phyloP scores from a whole-genome alignment of 2,888 invertebrate species.

The Protodeltote pygarga region DNA sequence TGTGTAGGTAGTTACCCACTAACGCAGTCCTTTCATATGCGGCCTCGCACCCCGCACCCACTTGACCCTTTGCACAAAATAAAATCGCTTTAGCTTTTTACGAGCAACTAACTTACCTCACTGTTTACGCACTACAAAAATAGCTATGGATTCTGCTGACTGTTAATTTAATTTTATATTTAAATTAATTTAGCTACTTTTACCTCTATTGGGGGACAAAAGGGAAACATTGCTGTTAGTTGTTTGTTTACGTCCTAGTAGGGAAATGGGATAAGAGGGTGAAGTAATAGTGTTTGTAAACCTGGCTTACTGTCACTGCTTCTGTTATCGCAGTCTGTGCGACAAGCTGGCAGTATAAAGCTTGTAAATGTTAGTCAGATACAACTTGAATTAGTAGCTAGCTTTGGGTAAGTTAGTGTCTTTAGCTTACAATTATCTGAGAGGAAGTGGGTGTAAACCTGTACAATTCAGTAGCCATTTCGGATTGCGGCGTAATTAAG shows the following conservation, averaged over 20 bases:
- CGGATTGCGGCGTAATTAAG: too few relatives aligned
- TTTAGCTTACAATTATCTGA: neutral
- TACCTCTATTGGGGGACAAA: conserved; percentile 21
- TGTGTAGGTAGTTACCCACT: conserved; percentile 55
- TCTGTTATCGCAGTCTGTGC: conserved; percentile 17
- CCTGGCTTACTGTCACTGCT: conserved; percentile 17
- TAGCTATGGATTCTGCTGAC: conserved; percentile 12
- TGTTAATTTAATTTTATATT: conserved; percentile 33
- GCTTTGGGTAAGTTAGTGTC: too few relatives aligned
- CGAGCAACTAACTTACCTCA: conserved; percentile 41
- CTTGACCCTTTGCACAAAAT: conserved; percentile 62
- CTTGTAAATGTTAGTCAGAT: conserved; percentile 10
- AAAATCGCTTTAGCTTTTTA: conserved; percentile 52
- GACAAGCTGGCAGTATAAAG: conserved; percentile 2
- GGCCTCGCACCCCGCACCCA: conserved; percentile 46
- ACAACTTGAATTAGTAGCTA: too few relatives aligned
- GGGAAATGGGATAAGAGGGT: conserved; percentile 6
- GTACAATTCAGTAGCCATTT: neutral
- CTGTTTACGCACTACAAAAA: conserved; percentile 39
- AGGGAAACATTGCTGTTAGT: conserved; percentile 12
- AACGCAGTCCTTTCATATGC: conserved; percentile 58
- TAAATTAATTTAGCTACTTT: conserved; percentile 31
- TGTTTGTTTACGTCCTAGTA: conserved; percentile 21
- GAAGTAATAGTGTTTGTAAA: conserved; percentile 32
- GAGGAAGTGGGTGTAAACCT: neutral